These are phyloP conservation scores for Cecidostiba fungosa DNA, from an alignment of 2,888 invertebrate genomes.

Conservation along the genomic window DNA sequence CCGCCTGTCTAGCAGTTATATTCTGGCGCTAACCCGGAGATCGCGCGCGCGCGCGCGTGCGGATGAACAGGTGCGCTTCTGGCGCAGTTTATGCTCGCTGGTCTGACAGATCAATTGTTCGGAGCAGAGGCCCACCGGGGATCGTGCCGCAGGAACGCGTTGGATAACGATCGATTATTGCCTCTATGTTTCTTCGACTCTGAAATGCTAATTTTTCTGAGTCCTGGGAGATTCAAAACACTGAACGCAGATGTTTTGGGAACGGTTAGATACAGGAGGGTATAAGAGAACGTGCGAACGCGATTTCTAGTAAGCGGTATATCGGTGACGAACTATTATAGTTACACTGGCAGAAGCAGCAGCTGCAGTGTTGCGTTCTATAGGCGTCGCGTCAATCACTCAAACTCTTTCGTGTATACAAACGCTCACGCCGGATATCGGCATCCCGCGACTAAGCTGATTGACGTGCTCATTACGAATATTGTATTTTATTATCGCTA, in stretches of 20 bases:
- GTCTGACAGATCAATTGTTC: slow-evolving; percentile 73
- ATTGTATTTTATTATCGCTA: slow-evolving; percentile 71
- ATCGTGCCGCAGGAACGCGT: not conserved
- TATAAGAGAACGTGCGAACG: too few relatives aligned
- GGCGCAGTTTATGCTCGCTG: slow-evolving; percentile 57
- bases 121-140: slow-evolving; percentile 37
- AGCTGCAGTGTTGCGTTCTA: slow-evolving; percentile 63
- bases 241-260: not conserved
- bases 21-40: slow-evolving; percentile 57
- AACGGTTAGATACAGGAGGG: not conserved
- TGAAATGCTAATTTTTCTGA: not conserved
- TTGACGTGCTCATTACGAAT: slow-evolving; percentile 72
- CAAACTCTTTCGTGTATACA: slow-evolving; percentile 70
- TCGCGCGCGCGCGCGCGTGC: slow-evolving; percentile 52
- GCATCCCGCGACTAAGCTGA: slow-evolving; percentile 63
- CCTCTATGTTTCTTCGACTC: not conserved
- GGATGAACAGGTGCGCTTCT: slow-evolving; percentile 65
- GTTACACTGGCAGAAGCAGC: not conserved
- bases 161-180: slow-evolving; percentile 9
- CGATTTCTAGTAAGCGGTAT: not conserved
- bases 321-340: not conserved
- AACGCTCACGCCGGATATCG: slow-evolving; percentile 68
- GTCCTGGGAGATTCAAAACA: not conserved
- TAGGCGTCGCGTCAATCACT: slow-evolving; percentile 72
- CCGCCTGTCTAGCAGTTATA: slow-evolving; percentile 71